A percentile compares a stretch with the other conserved stretches of the same genome.
Conservation (phyloP, 2,113 vertebrate species). For the Nesoenas mayeri region DNA sequence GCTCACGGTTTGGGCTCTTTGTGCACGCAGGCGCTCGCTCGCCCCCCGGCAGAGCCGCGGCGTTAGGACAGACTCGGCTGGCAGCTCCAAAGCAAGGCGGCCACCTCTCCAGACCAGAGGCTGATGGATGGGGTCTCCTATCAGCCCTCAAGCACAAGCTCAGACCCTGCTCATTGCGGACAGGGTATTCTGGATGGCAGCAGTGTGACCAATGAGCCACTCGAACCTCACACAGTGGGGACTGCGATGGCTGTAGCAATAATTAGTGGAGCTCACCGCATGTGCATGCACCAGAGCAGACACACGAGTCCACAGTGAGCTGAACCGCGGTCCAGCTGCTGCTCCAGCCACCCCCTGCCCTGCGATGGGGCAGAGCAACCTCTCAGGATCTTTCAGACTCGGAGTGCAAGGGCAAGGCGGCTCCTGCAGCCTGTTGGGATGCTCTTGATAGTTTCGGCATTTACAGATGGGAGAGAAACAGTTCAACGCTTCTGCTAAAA, state of each 20-base stretch:
- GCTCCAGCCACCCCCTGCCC: background rate
- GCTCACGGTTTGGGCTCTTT: background rate
- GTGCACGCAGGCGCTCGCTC: rapidly evolving
- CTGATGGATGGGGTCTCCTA: rapidly evolving
- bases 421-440: background rate
- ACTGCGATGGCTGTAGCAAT: rapidly evolving
- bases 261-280: background rate
- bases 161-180: rapidly evolving
- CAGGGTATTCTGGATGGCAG: background rate
- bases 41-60: rapidly evolving
- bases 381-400: background rate
- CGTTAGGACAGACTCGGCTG: background rate
- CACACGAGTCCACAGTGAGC: rapidly evolving
- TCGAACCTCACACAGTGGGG: rapidly evolving
- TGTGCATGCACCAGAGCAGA: background rate
- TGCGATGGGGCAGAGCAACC: background rate
- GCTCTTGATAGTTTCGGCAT: background rate
- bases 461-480: background rate
- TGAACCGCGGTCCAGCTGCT: background rate
- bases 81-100: background rate
- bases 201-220: rapidly evolving
- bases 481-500: too few species aligned
- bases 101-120: background rate
- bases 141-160: background rate
- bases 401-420: rapidly evolving